Conservation (phyloP, 30 jellyfish, hydroid and myxozoan species). For the Haliclystus octoradiatus region DNA sequence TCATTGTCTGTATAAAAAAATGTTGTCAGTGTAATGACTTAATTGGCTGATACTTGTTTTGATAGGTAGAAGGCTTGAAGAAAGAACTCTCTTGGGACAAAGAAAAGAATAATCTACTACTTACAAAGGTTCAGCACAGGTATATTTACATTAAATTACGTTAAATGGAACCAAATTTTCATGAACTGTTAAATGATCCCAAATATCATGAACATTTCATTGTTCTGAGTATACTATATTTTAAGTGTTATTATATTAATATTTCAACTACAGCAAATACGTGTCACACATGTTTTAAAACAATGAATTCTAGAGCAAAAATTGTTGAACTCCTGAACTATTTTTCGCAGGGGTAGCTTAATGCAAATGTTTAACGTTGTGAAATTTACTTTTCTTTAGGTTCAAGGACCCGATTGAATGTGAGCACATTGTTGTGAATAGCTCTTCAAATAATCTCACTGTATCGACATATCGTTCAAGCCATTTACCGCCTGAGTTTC, state of each 20-base stretch:
- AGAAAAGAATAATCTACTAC: constrained; percentile 51
- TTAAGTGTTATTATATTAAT: no score
- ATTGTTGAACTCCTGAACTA: no score
- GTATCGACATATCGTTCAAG: constrained; percentile 77
- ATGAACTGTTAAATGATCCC: no score
- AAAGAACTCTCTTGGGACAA: constrained; percentile 87
- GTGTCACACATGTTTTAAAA: no score
- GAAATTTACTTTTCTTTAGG: constrained; percentile 16
- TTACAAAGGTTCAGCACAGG: constrained; percentile 61
- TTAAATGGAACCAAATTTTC: background rate
- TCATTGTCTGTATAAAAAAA: no score
- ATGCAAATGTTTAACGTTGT: no score
- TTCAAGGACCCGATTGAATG: constrained; percentile 69
- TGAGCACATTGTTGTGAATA: constrained; percentile 54
- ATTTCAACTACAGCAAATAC: no score
- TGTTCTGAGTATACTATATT: no score
- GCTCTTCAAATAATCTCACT: constrained; percentile 37
- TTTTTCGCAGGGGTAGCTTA: no score
- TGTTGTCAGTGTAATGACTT: background rate
- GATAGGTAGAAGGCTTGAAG: constrained; percentile 51
- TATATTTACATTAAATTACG: background rate
- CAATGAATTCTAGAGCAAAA: no score
- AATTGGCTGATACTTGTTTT: background rate
- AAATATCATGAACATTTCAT: no score
- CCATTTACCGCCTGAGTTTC: constrained; percentile 52